Conservation (phyloP, 2,797 vertebrate species). For the Argya squamiceps region DNA sequence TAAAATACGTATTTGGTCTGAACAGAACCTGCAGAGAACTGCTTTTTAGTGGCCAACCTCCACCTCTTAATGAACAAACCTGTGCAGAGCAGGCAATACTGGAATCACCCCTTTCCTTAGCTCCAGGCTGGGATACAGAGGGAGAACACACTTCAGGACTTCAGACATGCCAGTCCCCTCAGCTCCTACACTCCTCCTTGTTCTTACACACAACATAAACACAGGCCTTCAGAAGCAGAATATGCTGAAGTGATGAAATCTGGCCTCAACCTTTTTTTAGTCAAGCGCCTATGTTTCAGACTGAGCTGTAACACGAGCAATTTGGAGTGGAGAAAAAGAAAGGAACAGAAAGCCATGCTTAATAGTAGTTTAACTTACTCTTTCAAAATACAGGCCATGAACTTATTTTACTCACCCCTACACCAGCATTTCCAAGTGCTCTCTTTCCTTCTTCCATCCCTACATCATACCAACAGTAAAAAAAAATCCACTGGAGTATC, state of each 20-base stretch:
- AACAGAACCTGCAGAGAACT: background rate
- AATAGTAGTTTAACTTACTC: background rate
- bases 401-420: background rate
- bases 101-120: too few relatives aligned
- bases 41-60: background rate
- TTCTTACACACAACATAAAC: background rate
- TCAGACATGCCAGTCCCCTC: background rate
- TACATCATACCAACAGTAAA: background rate
- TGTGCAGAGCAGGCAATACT: background rate
- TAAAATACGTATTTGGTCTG: background rate
- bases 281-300: background rate
- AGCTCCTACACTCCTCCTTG: background rate
- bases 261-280: background rate
- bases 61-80: background rate
- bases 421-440: background rate
- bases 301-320: background rate
- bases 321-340: background rate
- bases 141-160: fast-evolving
- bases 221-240: background rate
- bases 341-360: background rate
- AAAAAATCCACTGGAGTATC: background rate
- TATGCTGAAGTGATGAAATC: background rate
- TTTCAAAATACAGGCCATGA: background rate
- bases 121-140: fast-evolving
- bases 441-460: background rate